Conservation (phyloP, 2,888 invertebrate genomes). For the Ctenicera cuprea region DNA sequence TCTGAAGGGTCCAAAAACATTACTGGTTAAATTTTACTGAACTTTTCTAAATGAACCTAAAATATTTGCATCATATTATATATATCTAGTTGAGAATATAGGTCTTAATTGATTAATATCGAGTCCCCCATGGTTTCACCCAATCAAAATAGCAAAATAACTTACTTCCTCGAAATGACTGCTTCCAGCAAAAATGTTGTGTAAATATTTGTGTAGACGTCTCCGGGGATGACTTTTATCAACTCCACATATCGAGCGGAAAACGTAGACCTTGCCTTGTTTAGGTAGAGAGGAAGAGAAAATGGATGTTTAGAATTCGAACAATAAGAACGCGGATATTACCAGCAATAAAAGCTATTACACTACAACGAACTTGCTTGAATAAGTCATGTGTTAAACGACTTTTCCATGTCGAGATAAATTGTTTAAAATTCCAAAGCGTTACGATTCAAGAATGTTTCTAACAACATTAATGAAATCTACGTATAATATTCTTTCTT, state of each 20-base stretch:
- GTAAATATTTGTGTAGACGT: conserved; percentile 34
- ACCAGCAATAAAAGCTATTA: conserved; percentile 24
- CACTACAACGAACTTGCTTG: conserved; percentile 5
- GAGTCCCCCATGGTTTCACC: background rate
- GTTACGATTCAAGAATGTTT: background rate
- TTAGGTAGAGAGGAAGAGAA: conserved; percentile 27
- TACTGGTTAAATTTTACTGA: too few species aligned
- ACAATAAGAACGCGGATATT: conserved; percentile 23
- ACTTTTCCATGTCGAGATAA: background rate
- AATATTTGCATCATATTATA: too few species aligned
- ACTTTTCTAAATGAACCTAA: too few species aligned
- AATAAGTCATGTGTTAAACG: conserved; percentile 20
- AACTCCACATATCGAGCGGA: conserved; percentile 36
- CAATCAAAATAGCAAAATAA: conserved; percentile 19
- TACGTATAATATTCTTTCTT: background rate
- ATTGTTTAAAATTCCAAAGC: too few species aligned
- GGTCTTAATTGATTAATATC: conserved; percentile 8
- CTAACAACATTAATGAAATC: background rate
- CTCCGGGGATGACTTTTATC: conserved; percentile 32
- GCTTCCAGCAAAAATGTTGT: conserved; percentile 29
- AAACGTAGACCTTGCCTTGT: conserved; percentile 22
- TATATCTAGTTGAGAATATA: too few species aligned
- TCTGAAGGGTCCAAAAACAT: too few species aligned
- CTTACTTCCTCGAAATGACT: conserved; percentile 22
- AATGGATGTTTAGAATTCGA: conserved; percentile 23